Evolutionary conservation across 2,113 vertebrate genomes (phyloP), one percentile per base, ranked within the genome.

Genomic region (Eretmochelys imbricata): DNA sequence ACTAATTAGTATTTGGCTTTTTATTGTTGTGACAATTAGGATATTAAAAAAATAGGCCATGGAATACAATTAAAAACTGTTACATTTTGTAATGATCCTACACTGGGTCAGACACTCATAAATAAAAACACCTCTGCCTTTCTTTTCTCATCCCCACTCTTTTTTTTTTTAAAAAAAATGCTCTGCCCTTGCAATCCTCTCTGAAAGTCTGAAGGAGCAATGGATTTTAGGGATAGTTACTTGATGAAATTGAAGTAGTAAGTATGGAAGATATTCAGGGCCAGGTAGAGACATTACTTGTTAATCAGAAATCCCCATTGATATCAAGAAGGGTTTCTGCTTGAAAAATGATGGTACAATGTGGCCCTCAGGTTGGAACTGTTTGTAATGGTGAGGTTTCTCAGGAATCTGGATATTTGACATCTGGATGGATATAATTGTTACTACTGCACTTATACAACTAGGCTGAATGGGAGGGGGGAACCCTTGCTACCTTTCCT

Each of bases 1-100:
- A 96, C 92, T 94, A 96, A 97, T 98, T 95, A 95, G 27, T 80
- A 62, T 38, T 86, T 91, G 62, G 69, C 79, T 97, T 75, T 94
- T 89, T 95, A 95, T 96, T 96, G 49, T 89, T 95, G 62, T 93
- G 88, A 96, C 93, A 94, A 95, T 89, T 91, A 86, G 9, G 88
- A 93, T 80, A 85, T 38, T 90, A 87, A 80, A 88, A 91, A 90
- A 96, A 76, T 49, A 51, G 87, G 25, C 48, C 85, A 93, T 76
- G 82, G 72, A 93, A 85, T 88, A 95, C 92, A 97, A 96, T 90
- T 1, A 55, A 86, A 94, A 87, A 95, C 87, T 25, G 72, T 1
- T 5, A 55, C 35, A 38, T 94, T 96, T 95, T 42, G 16, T 93
- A 95, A 93, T 89, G 83, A 65, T 80, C 90, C 35, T 90, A 51